A percentile compares a stretch with the other conserved stretches of the same genome.
phyloP scores from a whole-genome alignment of 2,113 vertebrate genomes.

The Azemiops feae region DNA sequence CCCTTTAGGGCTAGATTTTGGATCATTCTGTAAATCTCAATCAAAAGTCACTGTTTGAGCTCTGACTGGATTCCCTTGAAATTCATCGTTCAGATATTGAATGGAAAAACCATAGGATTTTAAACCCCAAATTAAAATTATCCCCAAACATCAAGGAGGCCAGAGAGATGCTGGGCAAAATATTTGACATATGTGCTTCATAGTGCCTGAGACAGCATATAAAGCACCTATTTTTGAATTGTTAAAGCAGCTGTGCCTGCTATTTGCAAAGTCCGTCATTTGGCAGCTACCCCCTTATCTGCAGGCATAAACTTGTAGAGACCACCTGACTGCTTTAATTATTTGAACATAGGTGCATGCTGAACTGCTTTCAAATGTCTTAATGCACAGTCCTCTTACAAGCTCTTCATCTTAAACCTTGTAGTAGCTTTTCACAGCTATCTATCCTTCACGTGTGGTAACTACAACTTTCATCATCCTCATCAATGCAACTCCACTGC shows the following conservation, averaged over 20 bases:
- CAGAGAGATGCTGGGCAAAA: background rate
- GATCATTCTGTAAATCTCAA: background rate
- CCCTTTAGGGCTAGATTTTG: background rate
- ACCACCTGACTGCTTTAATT: background rate
- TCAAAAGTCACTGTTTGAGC: background rate
- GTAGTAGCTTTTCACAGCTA: background rate
- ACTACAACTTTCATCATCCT: background rate
- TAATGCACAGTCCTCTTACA: background rate
- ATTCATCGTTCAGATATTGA: background rate
- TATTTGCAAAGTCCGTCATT: background rate
- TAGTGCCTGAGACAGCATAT: background rate
- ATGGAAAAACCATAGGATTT: background rate
- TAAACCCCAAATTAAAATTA: background rate
- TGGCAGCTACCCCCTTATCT: background rate
- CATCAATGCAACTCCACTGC: background rate
- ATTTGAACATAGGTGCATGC: background rate
- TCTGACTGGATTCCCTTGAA: background rate
- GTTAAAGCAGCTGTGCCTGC: background rate
- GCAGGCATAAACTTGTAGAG: background rate
- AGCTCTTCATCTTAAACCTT: background rate
- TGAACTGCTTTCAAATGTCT: background rate
- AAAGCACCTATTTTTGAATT: background rate
- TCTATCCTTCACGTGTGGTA: background rate
- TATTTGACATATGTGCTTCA: background rate
- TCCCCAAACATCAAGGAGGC: background rate